Conservation (phyloP, 2,888 invertebrate genomes). For the Eurytoma californica region DNA sequence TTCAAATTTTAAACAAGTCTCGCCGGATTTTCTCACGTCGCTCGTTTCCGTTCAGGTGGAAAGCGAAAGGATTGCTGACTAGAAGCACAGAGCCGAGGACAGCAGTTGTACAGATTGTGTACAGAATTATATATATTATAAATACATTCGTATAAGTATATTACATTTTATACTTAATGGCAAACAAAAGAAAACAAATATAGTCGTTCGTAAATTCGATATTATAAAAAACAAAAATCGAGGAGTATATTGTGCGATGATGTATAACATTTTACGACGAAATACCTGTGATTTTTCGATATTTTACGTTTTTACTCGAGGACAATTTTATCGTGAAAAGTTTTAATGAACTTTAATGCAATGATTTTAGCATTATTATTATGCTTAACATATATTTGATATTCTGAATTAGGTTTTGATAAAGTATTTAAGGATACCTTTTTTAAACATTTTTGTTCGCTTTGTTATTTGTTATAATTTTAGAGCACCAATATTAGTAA, state of each 20-base stretch:
- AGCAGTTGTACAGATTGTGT: slow-evolving; percentile 64
- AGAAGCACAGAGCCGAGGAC: slow-evolving; percentile 54
- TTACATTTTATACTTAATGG: slow-evolving; percentile 54
- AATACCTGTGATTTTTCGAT: slow-evolving; percentile 54
- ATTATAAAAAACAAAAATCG: slow-evolving; percentile 33
- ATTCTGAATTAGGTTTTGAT: slow-evolving; percentile 36
- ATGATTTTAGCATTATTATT: not conserved
- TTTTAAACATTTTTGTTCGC: not conserved
- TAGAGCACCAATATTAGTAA: not conserved
- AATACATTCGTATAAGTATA: slow-evolving; percentile 45
- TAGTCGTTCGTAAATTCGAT: slow-evolving; percentile 49
- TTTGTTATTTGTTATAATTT: not conserved
- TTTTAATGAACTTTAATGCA: slow-evolving; percentile 6
- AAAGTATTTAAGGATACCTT: slow-evolving; percentile 11
- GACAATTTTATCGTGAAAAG: not conserved
- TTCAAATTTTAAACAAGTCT: not conserved
- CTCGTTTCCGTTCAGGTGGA: slow-evolving; percentile 29
- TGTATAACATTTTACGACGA: slow-evolving; percentile 40
- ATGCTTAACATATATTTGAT: slow-evolving; percentile 34
- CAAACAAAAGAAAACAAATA: slow-evolving; percentile 35
- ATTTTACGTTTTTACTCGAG: slow-evolving; percentile 30
- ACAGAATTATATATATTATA: slow-evolving; percentile 60
- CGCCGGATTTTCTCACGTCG: not conserved
- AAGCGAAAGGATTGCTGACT: slow-evolving; percentile 53
- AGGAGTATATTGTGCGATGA: slow-evolving; percentile 32